Base-by-base conservation (phyloP, 2,888 invertebrate genomes). In the Apoderus coryli region DNA sequence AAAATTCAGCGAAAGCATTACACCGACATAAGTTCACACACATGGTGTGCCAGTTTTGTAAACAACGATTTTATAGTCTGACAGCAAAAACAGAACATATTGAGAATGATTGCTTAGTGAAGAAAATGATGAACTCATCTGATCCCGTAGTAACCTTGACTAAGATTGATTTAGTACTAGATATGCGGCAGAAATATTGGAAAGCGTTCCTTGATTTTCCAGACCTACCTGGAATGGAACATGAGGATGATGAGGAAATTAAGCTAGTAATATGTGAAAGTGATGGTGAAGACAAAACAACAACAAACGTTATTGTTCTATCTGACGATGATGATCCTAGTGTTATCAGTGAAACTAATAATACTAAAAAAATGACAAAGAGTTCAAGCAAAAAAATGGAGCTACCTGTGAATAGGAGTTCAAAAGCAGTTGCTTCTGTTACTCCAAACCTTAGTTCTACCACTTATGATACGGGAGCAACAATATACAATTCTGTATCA, bases 21-120 rank as follows among this genome's bases (percentile, higher is more conserved):
- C 42, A 40, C 19, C 31, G 19, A 12, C 49, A 49, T 28, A 31
- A 32, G 24, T 22, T 10, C 3, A 40, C 32, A 19, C 49, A 49
- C 29, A 40, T 40, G 25, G 35, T 34, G 10, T 49, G 49, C 28
- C 43, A 41, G 15, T 45, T 48, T 27, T 49, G 49, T 25, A 46
- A 39, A 25, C 14, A 15, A 4, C 32, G 28, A 22, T 47, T 47
- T 32, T 35, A 32, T 23, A 36, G 40, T 1, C 27, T 45, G 15
- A 36, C 35, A 4, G 14, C 16, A 9, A 44, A 44, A 22, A 27
- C 37, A 5, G 24, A 39, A 9, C 49, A 48, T 27, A 16, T 44
- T 4, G 30, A 39, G n/a, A 27, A 29, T 10, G 13, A 10, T 5
- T 49, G 49, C 28, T 6, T 28, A 10, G 33, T 45, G 2, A 43